Base-by-base conservation (phyloP, 2,797 vertebrate species). In the Phoebastria nigripes region DNA sequence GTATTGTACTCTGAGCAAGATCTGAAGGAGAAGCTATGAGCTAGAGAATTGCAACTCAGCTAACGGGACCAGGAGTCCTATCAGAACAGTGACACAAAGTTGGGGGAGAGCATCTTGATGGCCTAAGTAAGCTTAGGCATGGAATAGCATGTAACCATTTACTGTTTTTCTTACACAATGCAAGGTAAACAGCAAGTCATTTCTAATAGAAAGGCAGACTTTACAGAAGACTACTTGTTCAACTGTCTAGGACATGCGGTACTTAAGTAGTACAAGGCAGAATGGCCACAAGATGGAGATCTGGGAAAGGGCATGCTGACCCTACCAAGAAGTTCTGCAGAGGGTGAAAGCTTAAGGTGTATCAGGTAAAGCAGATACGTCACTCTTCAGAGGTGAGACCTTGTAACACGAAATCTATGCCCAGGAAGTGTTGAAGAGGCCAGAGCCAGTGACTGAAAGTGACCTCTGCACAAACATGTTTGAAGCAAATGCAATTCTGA, bases 221-320 rank as follows among this genome's bases (percentile, higher is more conserved):
- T 52, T 4, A 59, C 47, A 52, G 47, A 72, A 39, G 12, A 31
- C 24, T 35, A 41, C 66, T 89, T 51, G 26, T 18, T 82, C 83
- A 73, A 2, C 66, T 51, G 21, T 5, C 49, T 26, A 31, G 25
- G 37, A 56, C 39, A n/a, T 2, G 2, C 0, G 4, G 16, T 17
- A 61, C 19, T 46, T 37, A 25, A 29, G 37, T 26, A 33, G 80
- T 39, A 46, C n/a, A 55, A 52, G 72, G 35, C 61, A 91, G 35
- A 95, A 81, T 0, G 54, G 91, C 96, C 96, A 95, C 96, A 90
- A 97, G 96, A 94, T 96, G 95, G 95, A 95, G 96, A 95, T 47
- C 84, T 96, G 93, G 65, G 84, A 93, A 96, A 92, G 94, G 56
- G 33, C 52, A 52, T 29, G 28, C 49, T 94, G 79, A 94, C 91